These are phyloP conservation scores for Lagodon rhomboides DNA, from an alignment of 2,797 vertebrate species.

Conservation along the genomic window DNA sequence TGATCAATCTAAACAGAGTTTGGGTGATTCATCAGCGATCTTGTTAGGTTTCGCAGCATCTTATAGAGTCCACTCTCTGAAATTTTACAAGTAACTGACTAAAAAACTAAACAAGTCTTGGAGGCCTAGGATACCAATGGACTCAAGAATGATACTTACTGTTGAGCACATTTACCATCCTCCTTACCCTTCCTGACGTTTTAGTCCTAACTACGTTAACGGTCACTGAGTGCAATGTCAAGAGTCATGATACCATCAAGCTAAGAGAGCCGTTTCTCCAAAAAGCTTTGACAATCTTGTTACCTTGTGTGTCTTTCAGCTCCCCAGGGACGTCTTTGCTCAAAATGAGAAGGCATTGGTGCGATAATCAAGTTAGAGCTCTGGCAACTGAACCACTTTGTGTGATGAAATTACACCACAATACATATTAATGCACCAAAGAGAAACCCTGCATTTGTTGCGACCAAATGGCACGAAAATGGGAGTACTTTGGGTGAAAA, in stretches of 20 bases:
- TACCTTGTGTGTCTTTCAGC: conserved; percentile 72
- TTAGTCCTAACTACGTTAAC: conserved; percentile 70
- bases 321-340: conserved; percentile 79
- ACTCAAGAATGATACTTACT: conserved; percentile 36
- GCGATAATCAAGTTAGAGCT: conserved; percentile 82
- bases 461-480: conserved; percentile 55
- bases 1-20: conserved; percentile 78
- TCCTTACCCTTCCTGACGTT: conserved; percentile 40
- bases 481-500: conserved; percentile 46
- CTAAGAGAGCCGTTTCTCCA: conserved; percentile 56
- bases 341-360: conserved; percentile 68
- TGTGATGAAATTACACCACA: conserved; percentile 77
- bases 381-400: conserved; percentile 80
- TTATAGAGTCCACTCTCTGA: conserved; percentile 37
- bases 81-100: conserved; percentile 45
- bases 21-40: conserved; percentile 50
- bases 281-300: conserved; percentile 82
- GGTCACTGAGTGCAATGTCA: conserved; percentile 70
- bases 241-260: conserved; percentile 64
- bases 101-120: conserved; percentile 24
- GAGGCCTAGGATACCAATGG: conserved; percentile 34
- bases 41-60: conserved; percentile 48
- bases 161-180: conserved; percentile 44
- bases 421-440: conserved; percentile 48
- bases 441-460: conserved; percentile 49